Base-by-base conservation (phyloP, 2,113 vertebrate genomes). In the Myxocyprinus asiaticus region DNA sequence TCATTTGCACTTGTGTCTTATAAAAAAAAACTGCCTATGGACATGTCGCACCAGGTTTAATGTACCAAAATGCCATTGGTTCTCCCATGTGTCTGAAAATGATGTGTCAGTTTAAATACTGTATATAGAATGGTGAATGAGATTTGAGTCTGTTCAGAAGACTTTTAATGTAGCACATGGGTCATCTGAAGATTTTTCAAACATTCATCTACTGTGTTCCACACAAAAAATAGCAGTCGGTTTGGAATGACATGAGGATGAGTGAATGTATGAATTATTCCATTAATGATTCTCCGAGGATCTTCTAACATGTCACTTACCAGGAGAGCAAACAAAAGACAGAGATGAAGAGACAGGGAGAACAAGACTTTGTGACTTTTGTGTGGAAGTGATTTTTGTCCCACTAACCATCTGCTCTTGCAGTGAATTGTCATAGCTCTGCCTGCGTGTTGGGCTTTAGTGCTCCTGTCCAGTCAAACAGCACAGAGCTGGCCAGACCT, bases 361-460 rank as follows among this genome's bases (percentile, higher is more conserved):
- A 48, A 12, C 5, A 7, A 67, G 55, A 50, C 11, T 79, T 64
- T 66, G 9, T 74, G 50, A 11, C 50, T 61, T 59, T 61, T 68
- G 47, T 72, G 69, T 74, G 66, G 4, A 50, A 53, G 50, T 42
- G 42, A 45, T 58, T 14, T 17, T 71, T 7, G 15, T 74, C 58
- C 56, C 45, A 56, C 64, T 72, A 72, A 53, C 78, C 76, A 81
- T 76, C 83, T 83, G 81, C 58, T 73, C 17, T 51, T 17, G 17
- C 22, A 4, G 12, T 71, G 51, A 33, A 22, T 59, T 50, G 51
- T 51, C 67, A 76, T 53, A 12, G 44, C 65, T 33, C 65, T 64
- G 42, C 45, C 5, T 68, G 68, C 44, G 17, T 75, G 74, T 12
- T 66, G 47, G 69, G 48, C 62, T 72, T 15, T 43, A 43, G 73